Base-by-base conservation (phyloP, 2,113 vertebrate genomes). In the Chloropsis hardwickii region DNA sequence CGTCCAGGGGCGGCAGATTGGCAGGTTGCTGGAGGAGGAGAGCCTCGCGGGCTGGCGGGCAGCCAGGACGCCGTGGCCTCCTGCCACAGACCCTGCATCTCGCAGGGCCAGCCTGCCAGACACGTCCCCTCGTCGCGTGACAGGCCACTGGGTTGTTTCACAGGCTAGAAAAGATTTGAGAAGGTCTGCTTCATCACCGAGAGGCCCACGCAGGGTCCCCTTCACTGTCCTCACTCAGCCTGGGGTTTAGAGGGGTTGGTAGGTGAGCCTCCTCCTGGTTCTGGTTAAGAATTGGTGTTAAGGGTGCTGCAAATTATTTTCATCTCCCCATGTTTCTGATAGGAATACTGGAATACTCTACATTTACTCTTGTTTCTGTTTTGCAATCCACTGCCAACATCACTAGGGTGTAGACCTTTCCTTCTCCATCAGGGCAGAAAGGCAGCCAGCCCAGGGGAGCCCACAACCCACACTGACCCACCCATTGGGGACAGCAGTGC, bases 81-180 rank as follows among this genome's bases (percentile, higher is more conserved):
- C 80, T 86, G 92, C 96, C 96, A 96, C 92, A 92, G 76, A 74
- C 92, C 90, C 90, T 86, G 88, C 95, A 37, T 93, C 88, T 76
- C 21, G 0, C 88, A 62, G 88, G 91, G 90, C 95, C 72, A 42
- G 95, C 82, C 92, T 94, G 96, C 95, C 96, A 97, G 94, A 93
- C 96, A 96, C 88, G 47, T 97, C 96, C 94, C 84, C 53, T 85
- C n/a, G 0, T 92, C 45, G 92, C 82, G 80, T 96, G 96, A 94
- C 95, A 86, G 96, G 95, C 94, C 92, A 83, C 95, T 90, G 94
- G 35, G 64, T 35, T 88, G 86, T 90, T 92, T 93, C 91, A 92
- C 58, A 19, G 19, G 7, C 80, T 73, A 90, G 82, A 40, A 83
- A 81, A 86, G 88, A 94, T 77, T 56, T 28, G 91, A 94, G 88